phyloP scores from a whole-genome alignment of 2,113 vertebrate species.

The Pelecanoides urinatrix region DNA sequence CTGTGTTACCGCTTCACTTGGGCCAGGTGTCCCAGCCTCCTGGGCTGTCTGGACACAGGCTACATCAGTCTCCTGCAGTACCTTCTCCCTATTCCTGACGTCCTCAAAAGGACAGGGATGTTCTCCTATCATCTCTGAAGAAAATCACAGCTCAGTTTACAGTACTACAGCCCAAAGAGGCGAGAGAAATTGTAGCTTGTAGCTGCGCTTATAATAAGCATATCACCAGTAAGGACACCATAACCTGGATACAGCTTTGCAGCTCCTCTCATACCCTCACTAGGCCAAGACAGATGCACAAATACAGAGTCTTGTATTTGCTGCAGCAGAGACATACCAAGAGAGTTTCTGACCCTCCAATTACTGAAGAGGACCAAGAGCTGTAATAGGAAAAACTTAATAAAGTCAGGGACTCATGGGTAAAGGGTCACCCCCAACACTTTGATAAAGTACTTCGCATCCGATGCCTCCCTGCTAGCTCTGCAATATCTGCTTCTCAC shows the following conservation, averaged over 20 bases:
- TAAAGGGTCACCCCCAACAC: neutral
- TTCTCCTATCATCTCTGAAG: neutral
- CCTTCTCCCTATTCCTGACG: neutral
- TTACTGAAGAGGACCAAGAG: neutral
- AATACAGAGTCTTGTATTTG: too few relatives aligned
- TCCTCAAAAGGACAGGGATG: neutral
- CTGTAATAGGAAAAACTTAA: neutral
- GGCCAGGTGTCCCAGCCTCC: neutral
- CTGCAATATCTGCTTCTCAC: neutral
- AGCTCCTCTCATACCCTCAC: neutral
- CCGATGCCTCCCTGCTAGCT: neutral
- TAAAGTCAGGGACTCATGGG: neutral
- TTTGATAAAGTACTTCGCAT: neutral
- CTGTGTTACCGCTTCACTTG: neutral
- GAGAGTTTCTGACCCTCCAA: neutral
- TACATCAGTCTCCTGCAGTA: neutral
- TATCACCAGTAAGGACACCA: neutral
- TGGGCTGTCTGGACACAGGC: neutral
- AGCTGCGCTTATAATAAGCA: neutral
- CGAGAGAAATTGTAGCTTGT: neutral
- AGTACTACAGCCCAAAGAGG: neutral
- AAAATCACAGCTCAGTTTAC: neutral
- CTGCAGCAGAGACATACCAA: neutral
- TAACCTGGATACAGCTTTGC: neutral
- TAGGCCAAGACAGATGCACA: neutral